These are phyloP conservation scores for Noctua fimbriata DNA, from an alignment of 2,888 invertebrate species.

Conservation along the genomic window DNA sequence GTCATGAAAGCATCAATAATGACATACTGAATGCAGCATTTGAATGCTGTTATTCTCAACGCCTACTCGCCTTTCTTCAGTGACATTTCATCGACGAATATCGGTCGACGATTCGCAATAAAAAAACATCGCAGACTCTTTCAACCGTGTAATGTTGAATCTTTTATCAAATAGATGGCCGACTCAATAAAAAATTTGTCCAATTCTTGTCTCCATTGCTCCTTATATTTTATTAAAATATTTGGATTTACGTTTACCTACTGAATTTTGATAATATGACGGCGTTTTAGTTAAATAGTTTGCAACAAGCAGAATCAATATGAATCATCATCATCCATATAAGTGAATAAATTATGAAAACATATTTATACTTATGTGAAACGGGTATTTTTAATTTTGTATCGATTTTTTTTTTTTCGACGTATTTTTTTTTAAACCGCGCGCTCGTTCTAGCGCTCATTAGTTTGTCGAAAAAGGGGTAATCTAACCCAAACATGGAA, in stretches of 20 bases:
- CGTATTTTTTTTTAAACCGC: too few species aligned
- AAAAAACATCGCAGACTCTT: constrained; percentile 10
- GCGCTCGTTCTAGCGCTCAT: too few species aligned
- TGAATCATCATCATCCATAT: too few species aligned
- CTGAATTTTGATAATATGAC: neutral
- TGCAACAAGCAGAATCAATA: too few species aligned
- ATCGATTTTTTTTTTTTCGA: too few species aligned
- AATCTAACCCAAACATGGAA: neutral
- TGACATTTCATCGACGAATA: constrained; percentile 20
- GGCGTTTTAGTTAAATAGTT: too few species aligned
- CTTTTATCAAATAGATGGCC: constrained; percentile 7
- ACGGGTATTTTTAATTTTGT: too few species aligned
- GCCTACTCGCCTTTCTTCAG: neutral
- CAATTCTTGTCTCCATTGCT: neutral
- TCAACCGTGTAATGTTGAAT: constrained; percentile 1
- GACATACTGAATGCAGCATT: neutral
- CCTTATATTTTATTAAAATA: neutral
- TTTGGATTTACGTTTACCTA: neutral
- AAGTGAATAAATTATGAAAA: too few species aligned
- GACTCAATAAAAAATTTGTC: neutral
- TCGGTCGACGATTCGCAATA: constrained; percentile 6
- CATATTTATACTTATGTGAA: too few species aligned
- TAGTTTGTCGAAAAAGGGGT: neutral
- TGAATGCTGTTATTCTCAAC: neutral
- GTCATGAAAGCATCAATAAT: neutral